Evolutionary conservation across 1,140 invertebrate species (phyloP).

Genomic region (Anastrepha obliqua): DNA sequence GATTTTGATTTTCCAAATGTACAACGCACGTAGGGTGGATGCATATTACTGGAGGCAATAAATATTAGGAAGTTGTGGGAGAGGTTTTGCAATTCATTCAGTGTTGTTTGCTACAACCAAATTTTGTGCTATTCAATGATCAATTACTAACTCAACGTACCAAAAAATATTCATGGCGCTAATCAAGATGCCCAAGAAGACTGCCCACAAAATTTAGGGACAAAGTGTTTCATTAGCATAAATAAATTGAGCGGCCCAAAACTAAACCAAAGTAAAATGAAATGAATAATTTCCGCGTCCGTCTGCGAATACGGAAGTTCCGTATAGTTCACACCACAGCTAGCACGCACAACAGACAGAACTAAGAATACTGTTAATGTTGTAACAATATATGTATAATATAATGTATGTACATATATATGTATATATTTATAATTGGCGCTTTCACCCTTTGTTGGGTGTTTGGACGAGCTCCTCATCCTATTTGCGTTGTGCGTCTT

Average conservation of each 20-base stretch:
- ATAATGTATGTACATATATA: slow-evolving; percentile 56
- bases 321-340: background rate
- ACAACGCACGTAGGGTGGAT: background rate
- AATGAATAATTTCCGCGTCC: background rate
- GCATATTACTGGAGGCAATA: background rate
- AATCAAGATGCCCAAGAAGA: background rate
- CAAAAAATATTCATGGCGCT: background rate
- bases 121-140: background rate
- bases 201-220: background rate
- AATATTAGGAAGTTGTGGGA: no score
- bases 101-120: background rate
- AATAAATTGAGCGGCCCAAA: background rate
- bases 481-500: no score
- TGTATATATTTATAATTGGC: no score
- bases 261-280: background rate
- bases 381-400: background rate
- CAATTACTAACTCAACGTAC: background rate
- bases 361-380: no score
- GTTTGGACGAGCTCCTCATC: no score
- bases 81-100: no score
- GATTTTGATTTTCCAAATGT: no score
- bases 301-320: background rate
- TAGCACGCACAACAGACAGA: no score
- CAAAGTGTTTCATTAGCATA: background rate
- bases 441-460: no score